Base-by-base conservation (phyloP, 2,113 vertebrate genomes). In the Callospermophilus lateralis region DNA sequence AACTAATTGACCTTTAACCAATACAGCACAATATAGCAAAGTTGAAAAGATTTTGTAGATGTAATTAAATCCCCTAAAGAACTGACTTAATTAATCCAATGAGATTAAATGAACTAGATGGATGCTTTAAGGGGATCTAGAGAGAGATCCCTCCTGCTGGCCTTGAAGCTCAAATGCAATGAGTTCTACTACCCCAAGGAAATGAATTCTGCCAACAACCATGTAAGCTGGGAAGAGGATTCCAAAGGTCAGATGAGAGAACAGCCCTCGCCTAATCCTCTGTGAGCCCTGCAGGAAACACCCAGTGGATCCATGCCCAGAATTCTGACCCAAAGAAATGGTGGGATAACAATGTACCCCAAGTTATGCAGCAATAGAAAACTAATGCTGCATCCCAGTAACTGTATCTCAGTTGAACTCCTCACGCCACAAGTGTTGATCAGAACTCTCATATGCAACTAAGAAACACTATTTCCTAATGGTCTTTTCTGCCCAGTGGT, bases 161-260 rank as follows among this genome's bases (percentile, higher is more conserved):
- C 39, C 30, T 78, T 78, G 4, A 73, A 67, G 78, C 34, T 32
- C 20, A 61, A 89, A 63, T 7, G 34, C 37, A 9, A 1, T 51
- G n/a, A 53, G 51, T 74, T 42, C 42, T 37, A n/a, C 0, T 20
- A 32, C 7, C 53, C 1, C 39, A 48, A 81, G 24, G 32, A 39
- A 81, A 28, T 24, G 12, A 45, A 86, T 39, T 89, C 30, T 45
- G 34, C 30, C 65, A 68, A 63, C 28, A 53, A 42, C 42, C 13
- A 12, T 0, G 0, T 6, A 4, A 74, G n/a, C 30, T 0, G 0
- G n/a, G 39, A 88, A 26, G 42, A 79, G 22, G 63, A 39, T 8
- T 12, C 5, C 0, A 4, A 30, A 13, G 15, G 22, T 39, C 67
- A 26, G 3, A 51, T 4, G 26, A 89, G 28, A 88, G 17, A 17